These are phyloP conservation scores for Nannoperca australis DNA, from an alignment of 2,797 vertebrate species.

Conservation along the genomic window DNA sequence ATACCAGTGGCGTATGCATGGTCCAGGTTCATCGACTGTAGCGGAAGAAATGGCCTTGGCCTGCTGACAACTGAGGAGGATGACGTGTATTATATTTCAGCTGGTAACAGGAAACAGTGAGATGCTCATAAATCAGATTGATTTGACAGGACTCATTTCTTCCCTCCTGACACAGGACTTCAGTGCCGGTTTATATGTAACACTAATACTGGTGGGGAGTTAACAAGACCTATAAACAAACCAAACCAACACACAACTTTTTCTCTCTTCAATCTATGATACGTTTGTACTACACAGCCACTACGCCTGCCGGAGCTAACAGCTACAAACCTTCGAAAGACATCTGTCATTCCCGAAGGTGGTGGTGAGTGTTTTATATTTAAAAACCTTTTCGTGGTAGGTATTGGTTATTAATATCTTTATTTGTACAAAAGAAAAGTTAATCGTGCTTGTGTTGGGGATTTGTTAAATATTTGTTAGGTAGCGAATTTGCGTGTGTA, in stretches of 20 bases:
- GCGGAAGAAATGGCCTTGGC: constrained; percentile 49
- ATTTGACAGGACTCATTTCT: constrained; percentile 33
- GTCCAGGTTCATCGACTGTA: constrained; percentile 17
- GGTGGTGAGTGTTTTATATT: neutral
- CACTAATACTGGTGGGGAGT: constrained; percentile 9
- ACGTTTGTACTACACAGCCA: neutral
- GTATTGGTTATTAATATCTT: neutral
- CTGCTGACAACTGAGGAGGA: constrained; percentile 36
- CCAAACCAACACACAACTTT: neutral
- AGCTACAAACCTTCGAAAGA: too few relatives aligned
- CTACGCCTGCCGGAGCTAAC: too few relatives aligned
- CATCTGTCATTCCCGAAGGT: too few relatives aligned
- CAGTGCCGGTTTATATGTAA: constrained; percentile 37
- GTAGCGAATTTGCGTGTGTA: neutral
- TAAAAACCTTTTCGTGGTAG: neutral
- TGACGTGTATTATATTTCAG: constrained; percentile 47
- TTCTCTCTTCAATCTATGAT: neutral
- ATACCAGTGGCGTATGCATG: constrained; percentile 36
- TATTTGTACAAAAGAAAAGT: neutral
- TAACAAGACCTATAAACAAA: constrained; percentile 19
- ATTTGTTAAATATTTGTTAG: too few relatives aligned
- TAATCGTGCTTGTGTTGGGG: neutral
- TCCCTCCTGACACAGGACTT: constrained; percentile 15
- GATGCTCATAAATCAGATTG: constrained; percentile 49
- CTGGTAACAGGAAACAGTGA: constrained; percentile 43